Evolutionary conservation across 1,140 invertebrate genomes (phyloP).

Genomic region (Antheraea pernyi): DNA sequence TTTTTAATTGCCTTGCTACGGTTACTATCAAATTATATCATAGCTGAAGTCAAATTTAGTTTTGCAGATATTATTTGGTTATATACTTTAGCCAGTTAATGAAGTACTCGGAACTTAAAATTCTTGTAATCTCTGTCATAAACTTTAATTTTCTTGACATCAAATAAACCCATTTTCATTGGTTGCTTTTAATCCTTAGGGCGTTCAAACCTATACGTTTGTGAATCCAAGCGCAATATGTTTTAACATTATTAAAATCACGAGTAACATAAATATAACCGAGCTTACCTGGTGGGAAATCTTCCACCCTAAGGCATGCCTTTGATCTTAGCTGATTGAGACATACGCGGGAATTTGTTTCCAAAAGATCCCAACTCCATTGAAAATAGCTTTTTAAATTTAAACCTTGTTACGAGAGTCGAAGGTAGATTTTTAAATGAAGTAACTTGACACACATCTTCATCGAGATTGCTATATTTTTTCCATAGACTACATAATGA

Average conservation of each 20-base stretch:
- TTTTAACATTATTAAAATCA: slow-evolving; percentile 4
- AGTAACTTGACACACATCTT: slow-evolving; percentile 12
- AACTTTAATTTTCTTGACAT: background rate
- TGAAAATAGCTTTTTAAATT: background rate
- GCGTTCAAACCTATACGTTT: background rate
- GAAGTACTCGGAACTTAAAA: no score
- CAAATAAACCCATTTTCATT: background rate
- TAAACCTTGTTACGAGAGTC: background rate
- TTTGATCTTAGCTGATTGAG: slow-evolving; percentile 30
- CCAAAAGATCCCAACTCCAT: slow-evolving; percentile 7
- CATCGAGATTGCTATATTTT: slow-evolving; percentile 19
- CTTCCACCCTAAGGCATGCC: slow-evolving; percentile 2
- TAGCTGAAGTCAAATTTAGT: no score
- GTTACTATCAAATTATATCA: no score
- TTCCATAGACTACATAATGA: slow-evolving; percentile 31
- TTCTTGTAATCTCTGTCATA: background rate
- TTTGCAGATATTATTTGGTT: no score
- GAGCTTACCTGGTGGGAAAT: slow-evolving; percentile 13
- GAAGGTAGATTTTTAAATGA: background rate
- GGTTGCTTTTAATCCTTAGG: background rate
- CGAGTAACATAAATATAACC: background rate
- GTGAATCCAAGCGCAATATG: background rate
- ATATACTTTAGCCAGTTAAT: no score
- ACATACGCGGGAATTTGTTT: background rate
- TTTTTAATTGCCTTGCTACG: no score